Conservation (phyloP, 2,113 vertebrate genomes). For the Mesembrinibis cayennensis region DNA sequence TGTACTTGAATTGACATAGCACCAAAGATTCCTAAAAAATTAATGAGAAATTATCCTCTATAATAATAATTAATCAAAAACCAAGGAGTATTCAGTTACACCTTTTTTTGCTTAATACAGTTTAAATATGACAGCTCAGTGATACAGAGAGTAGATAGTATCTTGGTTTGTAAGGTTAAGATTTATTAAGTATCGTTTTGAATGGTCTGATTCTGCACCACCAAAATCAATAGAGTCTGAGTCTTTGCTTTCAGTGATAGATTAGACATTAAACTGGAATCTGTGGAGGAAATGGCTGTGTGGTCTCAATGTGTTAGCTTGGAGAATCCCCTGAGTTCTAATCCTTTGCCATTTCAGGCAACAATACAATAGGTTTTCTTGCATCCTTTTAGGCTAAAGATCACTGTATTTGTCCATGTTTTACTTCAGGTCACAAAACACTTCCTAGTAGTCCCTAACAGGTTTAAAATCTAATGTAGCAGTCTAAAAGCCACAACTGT, state of each 20-base stretch:
- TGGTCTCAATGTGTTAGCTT: not conserved
- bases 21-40: not conserved
- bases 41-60: not conserved
- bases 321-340: not conserved
- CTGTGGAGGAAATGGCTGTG: not conserved
- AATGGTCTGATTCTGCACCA: not conserved
- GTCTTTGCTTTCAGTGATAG: not conserved
- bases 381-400: not conserved
- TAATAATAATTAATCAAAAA: not conserved
- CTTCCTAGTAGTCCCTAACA: not conserved
- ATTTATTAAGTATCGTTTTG: not conserved
- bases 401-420: not conserved
- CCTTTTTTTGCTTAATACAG: not conserved
- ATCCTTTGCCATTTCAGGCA: not conserved
- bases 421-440: not conserved
- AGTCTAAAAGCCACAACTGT: not conserved
- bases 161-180: not conserved
- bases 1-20: not conserved
- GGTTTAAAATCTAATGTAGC: not conserved
- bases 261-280: not conserved
- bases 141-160: not conserved
- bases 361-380: not conserved
- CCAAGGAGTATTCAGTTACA: not conserved
- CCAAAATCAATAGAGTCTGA: not conserved
- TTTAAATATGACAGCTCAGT: not conserved